Percentiles rank a stretch among this genome's conserved stretches.
These are phyloP conservation scores for Drosophila kanekoi DNA, from an alignment of 2,888 invertebrate genomes.

Conservation along the genomic window DNA sequence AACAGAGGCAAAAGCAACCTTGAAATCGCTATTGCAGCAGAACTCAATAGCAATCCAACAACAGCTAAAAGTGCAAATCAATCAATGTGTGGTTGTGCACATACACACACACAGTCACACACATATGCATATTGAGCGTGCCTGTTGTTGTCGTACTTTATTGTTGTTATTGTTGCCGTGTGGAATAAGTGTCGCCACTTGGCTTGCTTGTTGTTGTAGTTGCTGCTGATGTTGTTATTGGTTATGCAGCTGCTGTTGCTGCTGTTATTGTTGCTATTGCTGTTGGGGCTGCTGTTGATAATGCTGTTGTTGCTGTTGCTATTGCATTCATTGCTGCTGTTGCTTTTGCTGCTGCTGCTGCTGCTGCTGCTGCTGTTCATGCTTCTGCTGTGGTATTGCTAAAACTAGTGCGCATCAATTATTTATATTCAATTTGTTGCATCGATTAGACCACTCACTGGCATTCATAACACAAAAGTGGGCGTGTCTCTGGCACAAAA, in stretches of 20 bases:
- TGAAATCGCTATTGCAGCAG: conserved; percentile 48
- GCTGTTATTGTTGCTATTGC: too few species aligned
- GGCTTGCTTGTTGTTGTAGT: conserved; percentile 13
- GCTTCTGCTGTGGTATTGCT: neutral
- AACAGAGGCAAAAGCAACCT: conserved; percentile 44
- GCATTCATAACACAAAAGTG: conserved; percentile 50
- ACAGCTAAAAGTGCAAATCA: conserved; percentile 63
- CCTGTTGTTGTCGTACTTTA: conserved; percentile 31
- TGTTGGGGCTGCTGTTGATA: too few species aligned
- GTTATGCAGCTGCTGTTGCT: too few species aligned
- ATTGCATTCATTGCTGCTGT: too few species aligned
- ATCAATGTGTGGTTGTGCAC: conserved; percentile 43
- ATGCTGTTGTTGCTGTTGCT: too few species aligned
- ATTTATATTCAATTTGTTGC: conserved; percentile 76
- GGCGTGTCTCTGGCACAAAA: conserved; percentile 6
- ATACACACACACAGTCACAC: conserved; percentile 17
- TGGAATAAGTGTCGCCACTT: conserved; percentile 9
- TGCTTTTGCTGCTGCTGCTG: too few species aligned
- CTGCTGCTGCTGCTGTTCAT: too few species aligned
- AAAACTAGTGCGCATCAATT: conserved; percentile 62
- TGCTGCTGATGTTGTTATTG: neutral
- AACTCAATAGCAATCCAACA: conserved; percentile 54
- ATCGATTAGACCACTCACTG: conserved; percentile 67
- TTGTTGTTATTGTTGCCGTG: conserved; percentile 24
- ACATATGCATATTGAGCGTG: conserved; percentile 2